Conservation (phyloP, 2,797 vertebrate genomes). For the Hydrolagus colliei region DNA sequence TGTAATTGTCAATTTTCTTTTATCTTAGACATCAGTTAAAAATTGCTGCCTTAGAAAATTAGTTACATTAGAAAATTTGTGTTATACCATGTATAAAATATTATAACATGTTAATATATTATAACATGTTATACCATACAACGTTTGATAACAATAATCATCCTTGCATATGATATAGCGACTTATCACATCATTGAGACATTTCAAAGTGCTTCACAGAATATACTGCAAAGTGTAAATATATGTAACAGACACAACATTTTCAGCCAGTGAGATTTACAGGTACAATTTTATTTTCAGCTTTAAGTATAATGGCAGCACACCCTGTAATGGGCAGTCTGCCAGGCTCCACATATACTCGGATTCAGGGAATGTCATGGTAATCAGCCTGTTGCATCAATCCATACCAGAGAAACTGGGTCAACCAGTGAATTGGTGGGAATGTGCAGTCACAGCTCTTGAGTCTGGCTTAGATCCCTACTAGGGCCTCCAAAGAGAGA, state of each 20-base stretch:
- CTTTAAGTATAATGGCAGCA: not conserved
- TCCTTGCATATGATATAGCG: no score
- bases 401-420: not conserved
- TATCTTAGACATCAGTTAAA: not conserved
- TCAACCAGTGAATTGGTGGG: not conserved
- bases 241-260: not conserved
- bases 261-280: not conserved
- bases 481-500: not conserved
- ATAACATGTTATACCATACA: not conserved
- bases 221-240: not conserved
- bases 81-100: constrained; percentile 21
- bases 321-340: not conserved
- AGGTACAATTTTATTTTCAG: not conserved
- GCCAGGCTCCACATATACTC: not conserved
- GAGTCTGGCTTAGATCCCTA: not conserved
- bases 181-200: no score
- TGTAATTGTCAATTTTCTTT: not conserved
- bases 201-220: not conserved
- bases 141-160: no score
- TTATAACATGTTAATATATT: not conserved
- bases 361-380: not conserved
- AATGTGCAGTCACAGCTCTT: not conserved
- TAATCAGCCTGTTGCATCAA: not conserved
- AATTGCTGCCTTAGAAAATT: not conserved
- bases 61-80: not conserved